A percentile compares a stretch with the other conserved stretches of the same genome.
Evolutionary conservation across 64 coral and sea anemone genomes (phyloP).

Genomic region (Dendrophyllia cribrosa): DNA sequence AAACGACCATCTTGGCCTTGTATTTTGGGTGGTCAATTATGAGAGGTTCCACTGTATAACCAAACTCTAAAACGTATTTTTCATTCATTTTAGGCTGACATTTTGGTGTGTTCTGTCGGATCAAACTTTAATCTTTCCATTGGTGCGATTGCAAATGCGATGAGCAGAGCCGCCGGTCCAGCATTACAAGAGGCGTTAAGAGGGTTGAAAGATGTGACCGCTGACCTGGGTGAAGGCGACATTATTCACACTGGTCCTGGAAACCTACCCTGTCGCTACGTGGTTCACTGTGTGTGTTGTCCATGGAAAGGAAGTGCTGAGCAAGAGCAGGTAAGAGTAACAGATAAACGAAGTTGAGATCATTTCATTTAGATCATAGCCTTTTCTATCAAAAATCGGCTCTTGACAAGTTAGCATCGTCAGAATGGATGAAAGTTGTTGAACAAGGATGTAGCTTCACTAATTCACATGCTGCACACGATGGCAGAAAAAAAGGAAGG

Average conservation of each 20-base stretch:
- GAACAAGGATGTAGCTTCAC: too few relatives aligned
- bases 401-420: too few relatives aligned
- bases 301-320: conserved; percentile 11
- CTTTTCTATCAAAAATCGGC: too few relatives aligned
- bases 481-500: too few relatives aligned
- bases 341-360: background rate
- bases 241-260: background rate
- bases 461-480: too few relatives aligned
- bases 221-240: background rate
- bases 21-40: too few relatives aligned
- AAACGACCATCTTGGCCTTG: too few relatives aligned
- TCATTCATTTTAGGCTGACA: background rate
- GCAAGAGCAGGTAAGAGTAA: background rate
- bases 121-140: conserved; percentile 12
- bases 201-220: background rate
- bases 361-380: too few relatives aligned
- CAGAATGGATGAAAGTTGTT: too few relatives aligned
- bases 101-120: conserved; percentile 25
- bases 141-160: conserved; percentile 42
- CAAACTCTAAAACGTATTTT: background rate
- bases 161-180: conserved; percentile 40
- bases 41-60: too few relatives aligned
- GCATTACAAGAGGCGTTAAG: background rate
- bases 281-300: conserved; percentile 29
- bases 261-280: conserved; percentile 23